Percentiles rank a stretch among this genome's conserved stretches.
These are phyloP conservation scores for Drosophila pseudoananassae DNA, from an alignment of 1,140 invertebrate genomes.

Conservation along the genomic window DNA sequence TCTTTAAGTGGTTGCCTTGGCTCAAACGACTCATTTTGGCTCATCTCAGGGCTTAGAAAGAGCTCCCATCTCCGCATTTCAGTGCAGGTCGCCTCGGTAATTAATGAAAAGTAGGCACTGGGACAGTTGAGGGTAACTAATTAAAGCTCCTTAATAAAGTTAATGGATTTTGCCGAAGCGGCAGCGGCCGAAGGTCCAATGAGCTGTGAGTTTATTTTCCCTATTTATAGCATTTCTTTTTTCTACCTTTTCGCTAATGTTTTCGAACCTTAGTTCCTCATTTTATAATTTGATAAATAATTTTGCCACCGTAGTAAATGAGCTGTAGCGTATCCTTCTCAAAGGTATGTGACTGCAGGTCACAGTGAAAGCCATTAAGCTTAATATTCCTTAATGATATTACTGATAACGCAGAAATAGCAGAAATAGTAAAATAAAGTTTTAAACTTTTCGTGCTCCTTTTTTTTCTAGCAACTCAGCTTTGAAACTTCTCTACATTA, in stretches of 20 bases:
- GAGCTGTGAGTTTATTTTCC: slow-evolving; percentile 55
- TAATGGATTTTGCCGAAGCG: slow-evolving; percentile 58
- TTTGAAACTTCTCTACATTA: slow-evolving; percentile 10
- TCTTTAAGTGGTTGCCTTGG: slow-evolving; percentile 47
- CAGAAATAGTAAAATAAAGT: neutral
- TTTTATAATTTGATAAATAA: slow-evolving; percentile 21
- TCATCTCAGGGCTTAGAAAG: slow-evolving; percentile 48
- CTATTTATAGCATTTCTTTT: slow-evolving; percentile 47
- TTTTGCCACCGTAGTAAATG: slow-evolving; percentile 30
- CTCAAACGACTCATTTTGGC: slow-evolving; percentile 25
- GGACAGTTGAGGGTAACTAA: slow-evolving; percentile 63
- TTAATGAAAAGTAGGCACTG: slow-evolving; percentile 74
- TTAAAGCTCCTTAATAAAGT: slow-evolving; percentile 77
- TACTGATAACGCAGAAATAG: neutral
- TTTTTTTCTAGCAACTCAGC: neutral
- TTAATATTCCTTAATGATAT: neutral
- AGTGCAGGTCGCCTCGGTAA: slow-evolving; percentile 56
- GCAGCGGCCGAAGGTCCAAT: slow-evolving; percentile 38
- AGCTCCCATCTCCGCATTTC: slow-evolving; percentile 11
- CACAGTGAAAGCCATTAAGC: neutral
- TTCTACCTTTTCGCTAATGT: slow-evolving; percentile 25
- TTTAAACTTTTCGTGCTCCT: neutral
- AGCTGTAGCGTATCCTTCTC: slow-evolving; percentile 19
- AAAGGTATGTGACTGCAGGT: slow-evolving; percentile 10
- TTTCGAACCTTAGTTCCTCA: neutral